Evolutionary conservation across 2,797 vertebrate genomes (phyloP), one percentile per base, ranked within the genome.

Genomic region (Hozukius guyotensis): DNA sequence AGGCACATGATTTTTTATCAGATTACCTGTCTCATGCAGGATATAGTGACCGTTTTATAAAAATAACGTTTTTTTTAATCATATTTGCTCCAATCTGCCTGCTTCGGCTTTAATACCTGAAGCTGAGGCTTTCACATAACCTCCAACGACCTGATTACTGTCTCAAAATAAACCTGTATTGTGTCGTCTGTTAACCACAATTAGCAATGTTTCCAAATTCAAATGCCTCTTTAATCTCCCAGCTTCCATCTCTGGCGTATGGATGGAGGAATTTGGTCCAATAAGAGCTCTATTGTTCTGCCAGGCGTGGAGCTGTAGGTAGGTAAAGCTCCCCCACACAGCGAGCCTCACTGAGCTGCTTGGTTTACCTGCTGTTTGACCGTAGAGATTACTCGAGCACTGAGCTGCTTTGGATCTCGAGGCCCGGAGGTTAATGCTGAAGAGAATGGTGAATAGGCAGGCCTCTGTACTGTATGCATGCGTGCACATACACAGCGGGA

Each of bases 231-330:
- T 69, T 77, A 75, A 80, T 89, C 61, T 38, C 22, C 72, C n/a
- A 9, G 78, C 49, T 81, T 86, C 49, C 61, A 78, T 38, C 65
- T 74, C 71, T 52, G 68, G 76, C 55, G 69, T 83, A 85, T 75
- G 75, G 68, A 74, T 85, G 72, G 78, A 89, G 86, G 77, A 85
- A 87, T 91, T 80, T 46, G 31, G 74, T 65, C 77, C 53, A 88
- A 88, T 89, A 91, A 92, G 62, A 90, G 83, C 66, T 86, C 81
- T 65, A 88, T 90, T 94, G 82, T 93, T 92, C 87, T 63, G 42
- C 25, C 69, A 77, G 72, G 78, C 56, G 2, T 72, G 73, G 70
- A 87, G 57, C 81, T 84, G 78, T 59, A 87, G 77, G 78, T 59
- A 87, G 78, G 82, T 89, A 79, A 81, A 82, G 65, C 81, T 72